phyloP scores from a whole-genome alignment of 2,888 invertebrate species.

The Thymelicus sylvestris region DNA sequence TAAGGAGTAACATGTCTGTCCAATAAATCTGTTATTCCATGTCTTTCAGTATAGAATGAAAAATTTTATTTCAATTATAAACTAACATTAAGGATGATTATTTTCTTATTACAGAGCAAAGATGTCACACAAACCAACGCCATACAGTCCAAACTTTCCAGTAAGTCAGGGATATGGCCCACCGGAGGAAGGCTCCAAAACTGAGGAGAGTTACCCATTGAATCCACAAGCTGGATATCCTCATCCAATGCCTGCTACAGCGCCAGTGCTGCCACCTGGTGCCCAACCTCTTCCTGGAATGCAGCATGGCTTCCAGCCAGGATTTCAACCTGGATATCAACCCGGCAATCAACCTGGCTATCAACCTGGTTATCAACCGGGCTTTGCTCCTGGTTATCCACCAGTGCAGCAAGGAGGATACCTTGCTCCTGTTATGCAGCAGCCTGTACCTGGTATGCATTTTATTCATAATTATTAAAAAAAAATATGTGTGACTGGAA shows the following conservation, averaged over 20 bases:
- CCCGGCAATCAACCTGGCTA: constrained; percentile 63
- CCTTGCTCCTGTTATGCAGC: constrained; percentile 62
- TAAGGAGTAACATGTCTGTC: no score
- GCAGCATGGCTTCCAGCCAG: constrained; percentile 72
- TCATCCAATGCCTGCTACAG: constrained; percentile 37
- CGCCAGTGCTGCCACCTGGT: constrained; percentile 63
- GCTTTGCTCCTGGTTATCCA: constrained; percentile 49
- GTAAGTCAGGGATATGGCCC: constrained; percentile 71
- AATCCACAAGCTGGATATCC: constrained; percentile 65
- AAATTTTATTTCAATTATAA: no score
- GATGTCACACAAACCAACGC: constrained; percentile 77
- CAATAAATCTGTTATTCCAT: no score
- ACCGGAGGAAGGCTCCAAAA: constrained; percentile 62
- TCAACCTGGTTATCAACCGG: constrained; percentile 49
- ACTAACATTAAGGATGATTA: neutral
- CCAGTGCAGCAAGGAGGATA: constrained; percentile 55
- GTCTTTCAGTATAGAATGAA: no score
- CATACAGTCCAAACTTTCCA: constrained; percentile 78
- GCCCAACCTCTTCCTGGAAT: constrained; percentile 70
- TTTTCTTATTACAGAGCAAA: constrained; percentile 46
- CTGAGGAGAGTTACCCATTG: constrained; percentile 62
- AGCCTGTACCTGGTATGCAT: constrained; percentile 53
- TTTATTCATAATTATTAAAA: no score
- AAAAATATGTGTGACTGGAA: no score
- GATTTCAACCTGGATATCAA: constrained; percentile 66